Conservation (phyloP, 2,888 invertebrate species). For the Bibio marci region DNA sequence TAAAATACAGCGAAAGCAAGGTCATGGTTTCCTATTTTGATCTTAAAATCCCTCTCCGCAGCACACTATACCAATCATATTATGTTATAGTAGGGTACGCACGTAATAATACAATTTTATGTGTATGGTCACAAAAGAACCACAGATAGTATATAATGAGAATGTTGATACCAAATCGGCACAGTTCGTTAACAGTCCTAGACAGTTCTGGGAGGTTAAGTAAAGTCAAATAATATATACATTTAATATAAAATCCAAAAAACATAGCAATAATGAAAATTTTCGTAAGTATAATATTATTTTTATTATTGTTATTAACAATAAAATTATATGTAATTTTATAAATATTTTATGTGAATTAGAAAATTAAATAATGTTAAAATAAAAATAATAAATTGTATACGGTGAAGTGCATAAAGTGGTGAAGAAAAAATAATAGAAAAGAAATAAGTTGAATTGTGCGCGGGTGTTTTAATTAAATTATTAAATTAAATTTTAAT, state of each 20-base stretch:
- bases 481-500: no score
- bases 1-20: conserved; percentile 12
- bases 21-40: conserved; percentile 10
- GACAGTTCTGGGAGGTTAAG: conserved; percentile 30
- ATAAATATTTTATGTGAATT: not conserved
- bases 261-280: conserved; percentile 6
- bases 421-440: no score
- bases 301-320: no score
- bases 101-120: no score
- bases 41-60: not conserved
- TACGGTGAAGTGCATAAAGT: no score
- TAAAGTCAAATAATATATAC: not conserved
- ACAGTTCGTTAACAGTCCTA: conserved; percentile 34
- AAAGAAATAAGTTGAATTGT: no score
- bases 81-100: no score
- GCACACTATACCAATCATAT: no score
- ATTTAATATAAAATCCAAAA: not conserved
- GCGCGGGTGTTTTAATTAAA: no score
- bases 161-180: conserved; percentile 22
- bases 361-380: not conserved
- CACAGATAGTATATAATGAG: conserved; percentile 24
- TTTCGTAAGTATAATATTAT: conserved; percentile 8
- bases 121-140: not conserved
- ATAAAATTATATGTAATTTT: not conserved
- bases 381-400: not conserved